Conservation (phyloP, 2,797 vertebrate genomes). For the Eospalax fontanierii region DNA sequence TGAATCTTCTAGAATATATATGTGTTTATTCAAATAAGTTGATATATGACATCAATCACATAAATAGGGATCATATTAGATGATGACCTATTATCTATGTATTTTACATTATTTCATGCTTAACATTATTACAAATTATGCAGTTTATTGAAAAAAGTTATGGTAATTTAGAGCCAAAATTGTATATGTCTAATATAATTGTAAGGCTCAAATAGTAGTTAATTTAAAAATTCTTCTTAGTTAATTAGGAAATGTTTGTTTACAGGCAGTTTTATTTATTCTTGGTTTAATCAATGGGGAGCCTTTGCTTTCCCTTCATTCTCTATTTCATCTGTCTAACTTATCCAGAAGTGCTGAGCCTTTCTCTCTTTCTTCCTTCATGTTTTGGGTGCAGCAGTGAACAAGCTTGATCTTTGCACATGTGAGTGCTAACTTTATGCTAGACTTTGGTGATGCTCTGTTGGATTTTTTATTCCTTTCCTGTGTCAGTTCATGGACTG, state of each 20-base stretch:
- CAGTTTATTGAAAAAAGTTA: background rate
- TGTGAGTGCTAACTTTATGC: background rate
- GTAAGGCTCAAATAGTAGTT: slow-evolving; percentile 38
- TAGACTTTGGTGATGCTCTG: slow-evolving; percentile 22
- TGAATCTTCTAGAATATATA: slow-evolving; percentile 70
- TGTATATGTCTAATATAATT: slow-evolving; percentile 8
- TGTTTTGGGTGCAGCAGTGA: background rate
- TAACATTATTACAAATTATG: slow-evolving; percentile 8
- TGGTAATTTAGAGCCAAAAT: background rate
- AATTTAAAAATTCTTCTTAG: background rate
- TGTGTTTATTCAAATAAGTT: slow-evolving; percentile 60
- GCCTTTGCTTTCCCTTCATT: background rate
- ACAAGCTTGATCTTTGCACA: background rate
- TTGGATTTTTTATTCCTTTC: background rate
- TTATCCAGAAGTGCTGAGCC: background rate
- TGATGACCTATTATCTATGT: slow-evolving; percentile 26
- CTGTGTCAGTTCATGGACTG: background rate
- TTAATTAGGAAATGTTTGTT: background rate
- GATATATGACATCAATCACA: background rate
- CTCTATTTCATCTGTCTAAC: slow-evolving; percentile 13
- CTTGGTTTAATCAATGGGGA: slow-evolving; percentile 32
- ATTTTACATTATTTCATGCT: slow-evolving; percentile 14
- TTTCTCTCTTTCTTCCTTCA: background rate
- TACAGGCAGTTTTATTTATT: background rate
- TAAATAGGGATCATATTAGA: background rate